These are phyloP conservation scores for Caranx melampygus DNA, from an alignment of 2,113 vertebrate species.

Conservation along the genomic window DNA sequence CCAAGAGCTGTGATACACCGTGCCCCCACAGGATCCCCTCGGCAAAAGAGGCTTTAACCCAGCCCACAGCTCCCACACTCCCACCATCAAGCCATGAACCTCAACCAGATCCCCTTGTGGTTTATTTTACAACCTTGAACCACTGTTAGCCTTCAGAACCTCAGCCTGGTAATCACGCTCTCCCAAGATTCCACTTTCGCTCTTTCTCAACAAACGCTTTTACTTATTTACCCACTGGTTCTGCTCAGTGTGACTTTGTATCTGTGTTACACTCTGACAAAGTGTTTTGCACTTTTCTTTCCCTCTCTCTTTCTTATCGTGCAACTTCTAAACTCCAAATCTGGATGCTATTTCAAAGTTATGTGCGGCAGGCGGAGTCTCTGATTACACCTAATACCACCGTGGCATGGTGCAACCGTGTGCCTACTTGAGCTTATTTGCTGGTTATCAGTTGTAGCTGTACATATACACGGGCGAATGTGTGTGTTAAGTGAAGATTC, in stretches of 20 bases:
- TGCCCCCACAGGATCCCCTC: slow-evolving; percentile 64
- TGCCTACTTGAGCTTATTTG: slow-evolving; percentile 30
- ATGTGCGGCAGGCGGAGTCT: slow-evolving; percentile 7
- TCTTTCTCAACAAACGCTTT: slow-evolving; percentile 56
- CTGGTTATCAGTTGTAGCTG: slow-evolving; percentile 27
- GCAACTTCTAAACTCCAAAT: slow-evolving; percentile 24
- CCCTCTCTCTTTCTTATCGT: slow-evolving; percentile 11
- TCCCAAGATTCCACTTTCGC: slow-evolving; percentile 50
- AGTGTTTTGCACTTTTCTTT: slow-evolving; percentile 12
- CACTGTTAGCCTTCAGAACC: slow-evolving; percentile 73
- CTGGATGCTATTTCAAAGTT: slow-evolving; percentile 35
- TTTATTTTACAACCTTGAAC: slow-evolving; percentile 84
- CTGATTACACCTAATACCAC: slow-evolving; percentile 27
- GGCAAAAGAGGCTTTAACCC: slow-evolving; percentile 37
- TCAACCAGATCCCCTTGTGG: slow-evolving; percentile 74
- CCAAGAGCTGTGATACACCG: slow-evolving; percentile 52
- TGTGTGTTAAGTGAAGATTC: slow-evolving; percentile 24
- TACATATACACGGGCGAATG: slow-evolving; percentile 22
- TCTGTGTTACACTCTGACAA: slow-evolving; percentile 3
- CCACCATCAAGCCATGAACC: slow-evolving; percentile 52
- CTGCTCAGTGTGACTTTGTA: slow-evolving; percentile 38
- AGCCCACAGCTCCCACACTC: slow-evolving; percentile 65
- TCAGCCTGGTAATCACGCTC: slow-evolving; percentile 60
- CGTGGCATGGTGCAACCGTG: slow-evolving; percentile 15
- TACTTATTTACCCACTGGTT: slow-evolving; percentile 50